Evolutionary conservation across 1,140 invertebrate species (phyloP).

Genomic region (Anastrepha obliqua): DNA sequence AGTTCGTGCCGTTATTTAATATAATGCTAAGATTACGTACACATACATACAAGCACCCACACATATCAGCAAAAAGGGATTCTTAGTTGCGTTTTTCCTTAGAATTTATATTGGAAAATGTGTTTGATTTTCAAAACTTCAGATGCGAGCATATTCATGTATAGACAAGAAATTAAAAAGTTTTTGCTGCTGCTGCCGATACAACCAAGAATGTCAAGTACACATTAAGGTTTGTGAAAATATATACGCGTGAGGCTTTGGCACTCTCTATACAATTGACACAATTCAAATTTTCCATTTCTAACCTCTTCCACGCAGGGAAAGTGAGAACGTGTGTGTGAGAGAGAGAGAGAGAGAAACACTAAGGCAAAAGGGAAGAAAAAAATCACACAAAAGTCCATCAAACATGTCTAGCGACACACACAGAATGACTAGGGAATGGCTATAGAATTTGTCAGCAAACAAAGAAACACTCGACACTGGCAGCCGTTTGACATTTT

Average conservation of each 20-base stretch:
- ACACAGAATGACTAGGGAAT: neutral
- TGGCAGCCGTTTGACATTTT: slow-evolving; percentile 42
- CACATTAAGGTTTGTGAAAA: neutral
- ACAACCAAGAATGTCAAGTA: neutral
- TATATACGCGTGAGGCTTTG: neutral
- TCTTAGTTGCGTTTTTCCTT: too few species aligned
- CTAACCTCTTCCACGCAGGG: neutral
- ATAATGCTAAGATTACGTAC: neutral
- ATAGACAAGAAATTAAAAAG: too few species aligned
- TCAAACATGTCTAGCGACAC: neutral
- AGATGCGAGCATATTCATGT: too few species aligned
- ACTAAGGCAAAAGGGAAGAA: neutral
- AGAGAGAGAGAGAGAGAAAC: neutral
- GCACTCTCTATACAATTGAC: neutral
- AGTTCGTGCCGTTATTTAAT: too few species aligned
- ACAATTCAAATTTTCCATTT: neutral
- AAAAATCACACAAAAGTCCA: slow-evolving; percentile 8
- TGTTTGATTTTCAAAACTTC: too few species aligned
- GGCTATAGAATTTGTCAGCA: neutral
- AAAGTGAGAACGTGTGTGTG: neutral
- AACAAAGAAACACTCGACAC: slow-evolving; percentile 31
- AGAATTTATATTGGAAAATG: too few species aligned
- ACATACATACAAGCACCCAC: neutral
- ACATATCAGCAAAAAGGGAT: neutral
- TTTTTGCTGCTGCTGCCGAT: neutral